Evolutionary conservation across 2,888 invertebrate species (phyloP).

Genomic region (Anagyrus pseudococci): DNA sequence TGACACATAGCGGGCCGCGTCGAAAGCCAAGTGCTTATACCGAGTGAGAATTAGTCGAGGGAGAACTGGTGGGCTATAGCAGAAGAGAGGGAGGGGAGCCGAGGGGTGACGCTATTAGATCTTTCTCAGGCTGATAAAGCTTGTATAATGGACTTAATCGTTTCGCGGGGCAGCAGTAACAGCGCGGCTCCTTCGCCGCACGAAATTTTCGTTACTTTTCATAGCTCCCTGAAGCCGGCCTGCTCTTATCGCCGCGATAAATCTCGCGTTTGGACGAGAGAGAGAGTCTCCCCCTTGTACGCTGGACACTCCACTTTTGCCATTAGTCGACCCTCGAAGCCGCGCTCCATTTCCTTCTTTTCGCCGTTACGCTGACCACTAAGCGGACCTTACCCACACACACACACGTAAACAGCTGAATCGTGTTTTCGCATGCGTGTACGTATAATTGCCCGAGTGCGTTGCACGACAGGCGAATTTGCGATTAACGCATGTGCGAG

Average conservation of each 20-base stretch:
- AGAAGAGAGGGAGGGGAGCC: slow-evolving; percentile 33
- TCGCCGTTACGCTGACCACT: slow-evolving; percentile 22
- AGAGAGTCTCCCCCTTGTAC: too few relatives aligned
- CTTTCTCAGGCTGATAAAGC: slow-evolving; percentile 61
- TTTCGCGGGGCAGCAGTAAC: slow-evolving; percentile 51
- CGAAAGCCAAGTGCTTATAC: neutral
- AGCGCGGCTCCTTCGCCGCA: too few relatives aligned
- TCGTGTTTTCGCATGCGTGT: slow-evolving; percentile 6
- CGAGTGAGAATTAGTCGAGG: slow-evolving; percentile 46
- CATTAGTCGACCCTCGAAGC: slow-evolving; percentile 30
- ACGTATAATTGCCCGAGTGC: neutral
- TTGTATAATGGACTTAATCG: slow-evolving; percentile 61
- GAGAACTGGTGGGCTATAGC: too few relatives aligned
- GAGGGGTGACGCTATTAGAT: slow-evolving; percentile 54
- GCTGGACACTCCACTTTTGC: neutral
- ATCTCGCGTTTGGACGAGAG: slow-evolving; percentile 42
- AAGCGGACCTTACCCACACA: slow-evolving; percentile 22
- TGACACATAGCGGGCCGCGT: slow-evolving; percentile 55
- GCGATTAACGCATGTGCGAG: neutral
- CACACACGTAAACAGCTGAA: neutral
- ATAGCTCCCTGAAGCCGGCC: slow-evolving; percentile 50
- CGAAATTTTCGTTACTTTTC: slow-evolving; percentile 61
- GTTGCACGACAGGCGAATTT: neutral
- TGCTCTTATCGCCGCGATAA: slow-evolving; percentile 43
- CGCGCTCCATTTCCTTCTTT: slow-evolving; percentile 31